Evolutionary conservation across 2,797 vertebrate species (phyloP).

Genomic region (Leptodactylus fallax): DNA sequence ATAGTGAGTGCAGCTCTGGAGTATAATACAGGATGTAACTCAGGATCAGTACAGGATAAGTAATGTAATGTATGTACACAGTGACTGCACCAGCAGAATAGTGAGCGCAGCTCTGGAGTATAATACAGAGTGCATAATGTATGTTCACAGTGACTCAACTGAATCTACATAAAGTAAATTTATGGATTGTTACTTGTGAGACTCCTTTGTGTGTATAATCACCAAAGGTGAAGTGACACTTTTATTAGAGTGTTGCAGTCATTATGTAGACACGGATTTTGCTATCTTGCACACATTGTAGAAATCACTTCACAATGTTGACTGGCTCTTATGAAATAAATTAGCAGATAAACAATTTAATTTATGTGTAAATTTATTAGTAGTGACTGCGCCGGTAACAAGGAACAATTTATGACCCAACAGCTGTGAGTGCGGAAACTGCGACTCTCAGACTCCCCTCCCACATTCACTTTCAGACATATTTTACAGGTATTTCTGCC

Average conservation of each 20-base stretch:
- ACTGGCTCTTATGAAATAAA: constrained; percentile 28
- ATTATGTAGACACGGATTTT: neutral
- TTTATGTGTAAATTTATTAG: constrained; percentile 56
- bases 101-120: too few species aligned
- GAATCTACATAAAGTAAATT: neutral
- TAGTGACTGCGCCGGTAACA: constrained; percentile 36
- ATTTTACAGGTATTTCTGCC: constrained; percentile 31
- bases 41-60: too few species aligned
- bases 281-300: neutral
- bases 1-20: too few species aligned
- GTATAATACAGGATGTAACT: too few species aligned
- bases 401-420: constrained; percentile 20
- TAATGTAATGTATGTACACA: too few species aligned
- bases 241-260: neutral
- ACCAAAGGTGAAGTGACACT: neutral
- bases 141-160: neutral
- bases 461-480: neutral
- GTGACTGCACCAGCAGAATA: too few species aligned
- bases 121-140: neutral
- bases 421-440: constrained; percentile 8
- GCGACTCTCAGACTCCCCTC: neutral
- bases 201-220: neutral
- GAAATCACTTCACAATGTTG: neutral
- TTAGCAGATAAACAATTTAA: constrained; percentile 51
- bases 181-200: neutral